Conservation (phyloP, 2,797 vertebrate species). For the Coranthus polyacanthus region DNA sequence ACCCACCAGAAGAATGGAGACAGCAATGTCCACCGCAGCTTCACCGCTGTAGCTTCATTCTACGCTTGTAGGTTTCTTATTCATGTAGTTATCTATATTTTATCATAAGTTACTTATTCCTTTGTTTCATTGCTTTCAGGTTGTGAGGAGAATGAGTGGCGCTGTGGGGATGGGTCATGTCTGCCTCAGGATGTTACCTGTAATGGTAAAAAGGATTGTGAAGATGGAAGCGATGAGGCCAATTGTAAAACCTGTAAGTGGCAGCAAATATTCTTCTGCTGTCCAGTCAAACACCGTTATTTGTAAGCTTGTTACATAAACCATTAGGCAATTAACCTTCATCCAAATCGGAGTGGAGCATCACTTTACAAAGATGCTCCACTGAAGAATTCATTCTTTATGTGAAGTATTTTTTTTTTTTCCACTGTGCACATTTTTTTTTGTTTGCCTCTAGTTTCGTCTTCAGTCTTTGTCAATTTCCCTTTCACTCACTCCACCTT, state of each 20-base stretch:
- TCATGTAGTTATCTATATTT: conserved; percentile 19
- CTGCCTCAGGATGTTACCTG: conserved; percentile 78
- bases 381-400: conserved; percentile 15
- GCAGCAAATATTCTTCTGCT: conserved; percentile 4
- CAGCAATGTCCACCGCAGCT: conserved; percentile 23
- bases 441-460: neutral
- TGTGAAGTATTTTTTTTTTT: conserved; percentile 14
- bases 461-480: conserved; percentile 54
- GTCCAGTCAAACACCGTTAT: neutral
- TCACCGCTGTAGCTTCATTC: conserved; percentile 19
- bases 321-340: conserved; percentile 46
- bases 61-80: conserved; percentile 9
- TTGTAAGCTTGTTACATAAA: conserved; percentile 38
- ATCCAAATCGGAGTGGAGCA: conserved; percentile 2
- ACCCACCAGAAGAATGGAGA: conserved; percentile 37
- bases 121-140: conserved; percentile 53
- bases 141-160: conserved; percentile 77
- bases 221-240: conserved; percentile 84
- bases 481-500: conserved; percentile 28
- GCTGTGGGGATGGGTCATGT: conserved; percentile 79
- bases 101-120: conserved; percentile 8
- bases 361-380: conserved; percentile 20
- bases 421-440: conserved; percentile 13
- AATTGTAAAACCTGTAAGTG: conserved; percentile 77
- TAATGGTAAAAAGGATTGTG: conserved; percentile 80